Evolutionary conservation across 2,888 invertebrate species (phyloP).

Genomic region (Ptilodon capucinus): DNA sequence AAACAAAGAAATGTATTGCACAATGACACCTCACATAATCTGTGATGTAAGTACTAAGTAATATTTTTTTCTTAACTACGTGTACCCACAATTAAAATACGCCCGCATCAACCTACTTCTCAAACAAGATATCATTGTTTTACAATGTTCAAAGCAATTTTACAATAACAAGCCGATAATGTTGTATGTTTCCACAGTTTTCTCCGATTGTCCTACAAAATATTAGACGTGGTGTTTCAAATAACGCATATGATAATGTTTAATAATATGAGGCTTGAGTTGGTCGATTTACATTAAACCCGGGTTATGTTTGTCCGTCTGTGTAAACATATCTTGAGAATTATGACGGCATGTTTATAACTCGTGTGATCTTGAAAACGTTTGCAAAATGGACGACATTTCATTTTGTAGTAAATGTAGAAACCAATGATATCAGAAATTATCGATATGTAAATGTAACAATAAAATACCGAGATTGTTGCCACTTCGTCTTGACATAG

Average conservation of each 20-base stretch:
- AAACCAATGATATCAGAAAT: too few relatives aligned
- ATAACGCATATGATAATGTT: slow-evolving; percentile 59
- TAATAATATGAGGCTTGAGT: slow-evolving; percentile 57
- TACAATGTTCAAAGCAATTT: slow-evolving; percentile 43
- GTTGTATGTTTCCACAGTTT: slow-evolving; percentile 32
- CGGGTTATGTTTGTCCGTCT: slow-evolving; percentile 46
- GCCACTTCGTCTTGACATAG: too few relatives aligned
- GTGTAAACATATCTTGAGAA: slow-evolving; percentile 41
- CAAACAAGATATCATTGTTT: slow-evolving; percentile 40
- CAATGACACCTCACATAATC: too few relatives aligned
- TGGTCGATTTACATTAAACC: slow-evolving; percentile 60
- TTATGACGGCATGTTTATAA: slow-evolving; percentile 34
- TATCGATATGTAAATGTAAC: too few relatives aligned
- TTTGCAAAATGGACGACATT: slow-evolving; percentile 34
- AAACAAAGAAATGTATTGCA: too few relatives aligned
- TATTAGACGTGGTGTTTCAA: slow-evolving; percentile 67
- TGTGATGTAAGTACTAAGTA: too few relatives aligned
- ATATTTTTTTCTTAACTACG: too few relatives aligned
- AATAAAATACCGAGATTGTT: too few relatives aligned
- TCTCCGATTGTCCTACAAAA: slow-evolving; percentile 48
- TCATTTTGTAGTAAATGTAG: slow-evolving; percentile 3
- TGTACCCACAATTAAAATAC: neutral
- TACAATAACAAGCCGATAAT: slow-evolving; percentile 39
- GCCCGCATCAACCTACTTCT: slow-evolving; percentile 2
- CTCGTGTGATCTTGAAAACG: slow-evolving; percentile 20